A percentile compares a stretch with the other conserved stretches of the same genome.
These are phyloP conservation scores for Esox niger DNA, from an alignment of 2,113 vertebrate genomes.

Conservation along the genomic window DNA sequence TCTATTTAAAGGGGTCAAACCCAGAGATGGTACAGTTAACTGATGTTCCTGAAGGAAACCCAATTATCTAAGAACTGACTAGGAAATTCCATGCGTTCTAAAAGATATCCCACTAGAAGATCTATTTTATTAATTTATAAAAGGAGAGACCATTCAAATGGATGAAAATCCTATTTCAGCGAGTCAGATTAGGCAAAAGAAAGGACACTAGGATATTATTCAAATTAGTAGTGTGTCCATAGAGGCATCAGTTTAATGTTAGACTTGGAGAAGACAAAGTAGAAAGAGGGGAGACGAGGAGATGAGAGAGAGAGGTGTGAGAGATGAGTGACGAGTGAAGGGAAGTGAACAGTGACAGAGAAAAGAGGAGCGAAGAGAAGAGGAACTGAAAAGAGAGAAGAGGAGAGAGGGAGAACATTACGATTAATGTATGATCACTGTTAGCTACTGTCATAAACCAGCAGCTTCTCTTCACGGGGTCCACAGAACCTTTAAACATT, in stretches of 20 bases:
- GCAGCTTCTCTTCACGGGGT: too few species aligned
- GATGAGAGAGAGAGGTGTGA: background rate
- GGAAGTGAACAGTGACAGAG: too few species aligned
- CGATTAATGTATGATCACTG: too few species aligned
- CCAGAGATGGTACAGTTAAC: conserved; percentile 7
- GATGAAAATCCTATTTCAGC: conserved; percentile 27
- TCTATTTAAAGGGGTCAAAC: conserved; percentile 10
- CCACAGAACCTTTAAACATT: too few species aligned
- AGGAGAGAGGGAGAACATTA: too few species aligned
- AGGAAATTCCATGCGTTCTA: background rate
- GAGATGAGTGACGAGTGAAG: too few species aligned
- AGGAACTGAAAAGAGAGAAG: too few species aligned
- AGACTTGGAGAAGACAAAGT: too few species aligned
- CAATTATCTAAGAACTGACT: background rate
- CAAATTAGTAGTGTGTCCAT: conserved; percentile 26
- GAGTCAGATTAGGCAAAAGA: conserved; percentile 13
- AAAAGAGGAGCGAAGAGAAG: background rate
- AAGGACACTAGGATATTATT: conserved; percentile 17
- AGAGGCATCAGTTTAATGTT: conserved; percentile 35
- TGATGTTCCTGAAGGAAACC: conserved; percentile 1
- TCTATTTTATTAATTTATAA: conserved; percentile 15
- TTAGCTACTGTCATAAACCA: too few species aligned
- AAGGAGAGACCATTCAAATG: conserved; percentile 5
- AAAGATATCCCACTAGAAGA: background rate
- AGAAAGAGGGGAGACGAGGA: background rate